Conservation (phyloP, 2,888 invertebrate genomes). For the Ennomos fuscantarius region DNA sequence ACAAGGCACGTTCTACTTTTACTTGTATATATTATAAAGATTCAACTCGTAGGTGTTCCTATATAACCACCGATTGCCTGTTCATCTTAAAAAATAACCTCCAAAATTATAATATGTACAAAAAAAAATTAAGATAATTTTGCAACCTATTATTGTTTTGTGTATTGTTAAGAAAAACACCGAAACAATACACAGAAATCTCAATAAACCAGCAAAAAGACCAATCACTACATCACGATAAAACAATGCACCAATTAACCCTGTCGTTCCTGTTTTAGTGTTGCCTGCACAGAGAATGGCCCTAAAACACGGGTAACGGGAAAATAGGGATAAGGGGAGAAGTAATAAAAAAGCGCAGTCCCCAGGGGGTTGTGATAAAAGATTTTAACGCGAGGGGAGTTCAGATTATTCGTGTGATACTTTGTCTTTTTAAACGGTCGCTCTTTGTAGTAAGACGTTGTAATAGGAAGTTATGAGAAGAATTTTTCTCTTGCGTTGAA, state of each 20-base stretch:
- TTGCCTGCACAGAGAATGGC: slow-evolving; percentile 41
- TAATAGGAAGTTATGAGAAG: slow-evolving; percentile 31
- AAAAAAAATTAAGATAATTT: no score
- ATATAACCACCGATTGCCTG: no score
- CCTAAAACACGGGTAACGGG: slow-evolving; percentile 46
- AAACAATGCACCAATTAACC: slow-evolving; percentile 77
- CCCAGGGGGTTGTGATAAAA: slow-evolving; percentile 71
- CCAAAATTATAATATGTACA: no score
- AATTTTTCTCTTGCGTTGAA: slow-evolving; percentile 23
- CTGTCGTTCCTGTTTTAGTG: slow-evolving; percentile 49
- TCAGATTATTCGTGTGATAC: slow-evolving; percentile 70
- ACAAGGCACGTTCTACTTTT: no score
- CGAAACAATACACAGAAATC: slow-evolving; percentile 33
- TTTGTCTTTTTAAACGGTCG: slow-evolving; percentile 76
- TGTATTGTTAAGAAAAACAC: not conserved
- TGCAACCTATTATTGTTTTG: no score
- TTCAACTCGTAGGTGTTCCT: no score
- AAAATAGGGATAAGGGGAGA: slow-evolving; percentile 37
- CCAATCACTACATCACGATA: slow-evolving; percentile 53
- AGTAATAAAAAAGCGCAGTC: slow-evolving; percentile 70
- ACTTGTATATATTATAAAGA: no score
- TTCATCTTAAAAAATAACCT: no score
- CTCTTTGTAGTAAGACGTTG: slow-evolving; percentile 52
- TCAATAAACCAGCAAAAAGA: slow-evolving; percentile 41
- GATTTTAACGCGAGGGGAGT: slow-evolving; percentile 72